Base-by-base conservation (phyloP, 2,797 vertebrate genomes). In the Brachymystax lenok region DNA sequence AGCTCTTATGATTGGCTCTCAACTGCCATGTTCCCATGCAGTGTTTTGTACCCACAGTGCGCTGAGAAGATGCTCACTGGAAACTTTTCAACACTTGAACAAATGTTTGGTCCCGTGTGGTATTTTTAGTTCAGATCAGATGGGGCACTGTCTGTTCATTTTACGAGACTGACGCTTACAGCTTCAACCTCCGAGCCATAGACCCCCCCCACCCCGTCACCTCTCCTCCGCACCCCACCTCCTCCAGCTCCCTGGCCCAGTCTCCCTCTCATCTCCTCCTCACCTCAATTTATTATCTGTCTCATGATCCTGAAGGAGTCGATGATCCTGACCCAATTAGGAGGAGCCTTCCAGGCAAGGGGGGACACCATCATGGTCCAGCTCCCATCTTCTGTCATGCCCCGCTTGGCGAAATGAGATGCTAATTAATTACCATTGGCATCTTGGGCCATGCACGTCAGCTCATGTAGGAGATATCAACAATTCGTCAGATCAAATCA, bases 391-490 rank as follows among this genome's bases (percentile, higher is more conserved):
- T 95, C 94, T 95, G 95, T 96, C 85, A 85, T 82, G 75, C 69
- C 77, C 74, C 8, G 75, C 79, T 76, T 92, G 87, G 92, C 91
- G 94, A 95, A 96, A 96, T 95, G 90, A 96, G 94, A 95, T 94
- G 94, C 93, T 97, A 96, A 96, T 97, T 96, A 97, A 96, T 97
- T 96, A 96, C 91, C 92, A 92, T 91, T 95, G 95, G 94, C 94
- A 95, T 96, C 93, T 95, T 95, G 93, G 94, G 92, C 91, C 87
- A 88, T 88, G 92, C 92, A 91, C 92, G 92, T 95, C 94, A 94
- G 92, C 93, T 94, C 93, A 92, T 90, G 94, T 93, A 93, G 94
- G 92, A 91, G 91, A 93, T 93, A 93, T 95, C 92, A 93, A 80
- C 81, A 80, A 82, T 85, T 84, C 82, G 86, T 90, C 89, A 82